phyloP scores from a whole-genome alignment of 2,888 invertebrate species.

The Papilio gigon region DNA sequence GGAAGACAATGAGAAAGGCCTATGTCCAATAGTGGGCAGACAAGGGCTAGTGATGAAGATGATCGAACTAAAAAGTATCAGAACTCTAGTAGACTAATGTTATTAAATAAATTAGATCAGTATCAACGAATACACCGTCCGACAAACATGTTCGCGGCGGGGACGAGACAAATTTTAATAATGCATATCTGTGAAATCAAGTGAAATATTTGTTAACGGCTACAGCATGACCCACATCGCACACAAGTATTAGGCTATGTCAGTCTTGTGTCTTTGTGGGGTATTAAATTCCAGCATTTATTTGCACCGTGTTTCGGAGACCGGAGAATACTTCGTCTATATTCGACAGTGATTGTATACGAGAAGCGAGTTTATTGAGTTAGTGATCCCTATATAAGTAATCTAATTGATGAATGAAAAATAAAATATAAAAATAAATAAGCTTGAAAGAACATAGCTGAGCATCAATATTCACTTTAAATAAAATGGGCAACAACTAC shows the following conservation, averaged over 20 bases:
- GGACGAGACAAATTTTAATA: not conserved
- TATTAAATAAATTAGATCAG: constrained; percentile 7
- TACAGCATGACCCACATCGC: constrained; percentile 13
- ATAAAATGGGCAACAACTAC: too few relatives aligned
- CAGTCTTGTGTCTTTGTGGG: not conserved
- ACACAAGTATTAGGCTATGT: constrained; percentile 7
- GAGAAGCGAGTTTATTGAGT: too few relatives aligned
- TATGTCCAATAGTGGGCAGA: too few relatives aligned
- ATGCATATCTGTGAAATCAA: not conserved
- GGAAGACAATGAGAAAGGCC: too few relatives aligned
- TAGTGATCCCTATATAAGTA: too few relatives aligned
- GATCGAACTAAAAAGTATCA: too few relatives aligned
- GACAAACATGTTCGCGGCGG: not conserved
- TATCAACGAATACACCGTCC: not conserved
- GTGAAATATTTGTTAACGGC: constrained; percentile 5
- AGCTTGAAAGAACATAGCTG: too few relatives aligned
- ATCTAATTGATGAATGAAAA: not conserved
- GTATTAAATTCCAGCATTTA: constrained; percentile 33
- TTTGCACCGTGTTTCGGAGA: constrained; percentile 2
- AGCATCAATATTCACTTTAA: too few relatives aligned
- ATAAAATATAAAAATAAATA: too few relatives aligned
- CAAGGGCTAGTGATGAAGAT: too few relatives aligned
- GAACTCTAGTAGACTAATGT: too few relatives aligned
- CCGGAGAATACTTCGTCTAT: not conserved
- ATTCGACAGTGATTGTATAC: not conserved